Evolutionary conservation across 64 coral and sea anemone species (phyloP).

Genomic region (Orbicella faveolata): DNA sequence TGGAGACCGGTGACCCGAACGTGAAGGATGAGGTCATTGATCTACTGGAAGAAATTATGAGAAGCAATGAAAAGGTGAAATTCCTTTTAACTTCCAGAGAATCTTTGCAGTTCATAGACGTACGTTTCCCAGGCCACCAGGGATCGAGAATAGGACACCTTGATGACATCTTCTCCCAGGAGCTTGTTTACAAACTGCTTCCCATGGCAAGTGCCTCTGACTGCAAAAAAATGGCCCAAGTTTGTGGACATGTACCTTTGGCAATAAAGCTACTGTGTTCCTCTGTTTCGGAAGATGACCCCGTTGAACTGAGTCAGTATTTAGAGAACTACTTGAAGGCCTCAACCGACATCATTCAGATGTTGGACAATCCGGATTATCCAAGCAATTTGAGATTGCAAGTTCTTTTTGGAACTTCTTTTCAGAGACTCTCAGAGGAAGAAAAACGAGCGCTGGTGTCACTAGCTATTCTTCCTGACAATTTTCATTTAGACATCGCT

Average conservation of each 20-base stretch:
- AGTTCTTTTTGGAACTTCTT: not conserved
- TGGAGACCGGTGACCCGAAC: too few relatives aligned
- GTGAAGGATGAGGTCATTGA: not conserved
- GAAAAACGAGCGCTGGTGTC: not conserved
- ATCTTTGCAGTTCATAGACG: not conserved
- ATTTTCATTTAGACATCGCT: constrained; percentile 22
- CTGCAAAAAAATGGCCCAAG: not conserved
- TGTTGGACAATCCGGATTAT: not conserved
- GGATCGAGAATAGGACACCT: not conserved
- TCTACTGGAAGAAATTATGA: not conserved
- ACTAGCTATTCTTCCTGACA: not conserved
- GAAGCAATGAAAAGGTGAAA: not conserved
- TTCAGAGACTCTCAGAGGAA: not conserved
- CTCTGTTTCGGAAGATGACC: not conserved
- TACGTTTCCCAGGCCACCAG: not conserved
- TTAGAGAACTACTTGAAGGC: not conserved
- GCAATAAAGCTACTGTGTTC: not conserved
- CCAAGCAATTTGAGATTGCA: not conserved
- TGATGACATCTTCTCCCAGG: not conserved
- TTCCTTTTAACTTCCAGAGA: not conserved
- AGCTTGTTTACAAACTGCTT: not conserved
- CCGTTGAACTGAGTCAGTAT: not conserved
- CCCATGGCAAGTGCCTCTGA: not conserved
- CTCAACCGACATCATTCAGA: not conserved
- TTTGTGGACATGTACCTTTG: not conserved